Conservation (phyloP, 2,888 invertebrate genomes). For the Deilephila porcellus region DNA sequence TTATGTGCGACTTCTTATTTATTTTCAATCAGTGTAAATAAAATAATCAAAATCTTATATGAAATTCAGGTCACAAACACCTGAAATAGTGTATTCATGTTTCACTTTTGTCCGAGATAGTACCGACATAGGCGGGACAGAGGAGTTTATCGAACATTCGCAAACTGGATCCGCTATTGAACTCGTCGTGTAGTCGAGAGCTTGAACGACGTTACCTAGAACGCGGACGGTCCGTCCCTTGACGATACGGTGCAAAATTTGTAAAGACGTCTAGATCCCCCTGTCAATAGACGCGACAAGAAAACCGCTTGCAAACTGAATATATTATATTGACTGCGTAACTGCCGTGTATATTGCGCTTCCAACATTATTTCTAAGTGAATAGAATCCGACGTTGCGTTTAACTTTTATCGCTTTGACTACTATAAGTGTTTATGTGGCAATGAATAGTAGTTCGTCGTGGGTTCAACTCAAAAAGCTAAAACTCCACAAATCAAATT, state of each 20-base stretch:
- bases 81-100: neutral
- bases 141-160: conserved; percentile 43
- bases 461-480: no score
- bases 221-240: conserved; percentile 54
- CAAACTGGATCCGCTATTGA: conserved; percentile 58
- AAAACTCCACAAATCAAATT: no score
- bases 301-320: conserved; percentile 42
- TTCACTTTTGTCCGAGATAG: neutral
- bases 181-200: conserved; percentile 49
- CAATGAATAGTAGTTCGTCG: no score
- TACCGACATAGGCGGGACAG: conserved; percentile 35
- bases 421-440: neutral
- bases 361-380: neutral
- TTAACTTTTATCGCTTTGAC: neutral
- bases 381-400: neutral
- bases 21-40: no score
- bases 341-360: neutral
- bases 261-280: conserved; percentile 56
- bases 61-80: neutral
- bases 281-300: conserved; percentile 45
- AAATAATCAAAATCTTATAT: no score
- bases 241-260: conserved; percentile 58
- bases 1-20: no score
- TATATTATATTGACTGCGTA: conserved; percentile 10
- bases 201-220: conserved; percentile 46